Base-by-base conservation (phyloP, 2,113 vertebrate species). In the Mesoclemmys tuberculata region DNA sequence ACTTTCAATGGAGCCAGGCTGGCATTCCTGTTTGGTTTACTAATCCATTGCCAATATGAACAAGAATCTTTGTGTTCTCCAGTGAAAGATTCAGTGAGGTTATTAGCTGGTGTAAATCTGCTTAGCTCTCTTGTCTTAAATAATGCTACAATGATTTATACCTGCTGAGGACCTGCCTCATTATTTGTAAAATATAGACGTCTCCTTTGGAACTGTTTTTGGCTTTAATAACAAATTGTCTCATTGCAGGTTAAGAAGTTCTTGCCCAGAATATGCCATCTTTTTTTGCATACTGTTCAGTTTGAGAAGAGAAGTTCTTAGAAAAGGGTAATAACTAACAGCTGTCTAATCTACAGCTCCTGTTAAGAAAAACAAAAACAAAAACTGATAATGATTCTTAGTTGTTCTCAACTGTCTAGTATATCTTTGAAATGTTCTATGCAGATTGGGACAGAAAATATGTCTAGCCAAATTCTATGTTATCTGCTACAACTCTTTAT, bases 51-150 rank as follows among this genome's bases (percentile, higher is more conserved):
- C 87, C 87, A 90, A 88, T 95, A 77, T 87, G 87, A 81, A 85
- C 85, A 91, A 31, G 85, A 4, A 29, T 80, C 52, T 58, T 85
- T 0, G 0, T 26, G 85, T 71, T 93, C 82, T 94, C 89, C 77
- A 14, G 87, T 88, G 68, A 51, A 85, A 93, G 75, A 85, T 1
- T 82, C 92, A 81, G 92, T 93, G 80, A 80, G 56, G 93, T n/a
- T 83, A 51, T 64, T 88, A 95, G 88, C 64, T 7, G 10, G 95
- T 85, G 94, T 89, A 95, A 95, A 96, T 31, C 68, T 81, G 91
- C 84, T 92, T 68, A 92, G 64, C 90, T 94, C 92, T 96, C 88
- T 90, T 95, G 93, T 94, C 92, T 96, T 41, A 91, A 71, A 94
- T 82, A 83, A 46, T 91, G 89, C 89, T 93, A 82, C 88, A 29